Evolutionary conservation across 1,140 invertebrate genomes (phyloP).

Genomic region (Chelonus insularis): DNA sequence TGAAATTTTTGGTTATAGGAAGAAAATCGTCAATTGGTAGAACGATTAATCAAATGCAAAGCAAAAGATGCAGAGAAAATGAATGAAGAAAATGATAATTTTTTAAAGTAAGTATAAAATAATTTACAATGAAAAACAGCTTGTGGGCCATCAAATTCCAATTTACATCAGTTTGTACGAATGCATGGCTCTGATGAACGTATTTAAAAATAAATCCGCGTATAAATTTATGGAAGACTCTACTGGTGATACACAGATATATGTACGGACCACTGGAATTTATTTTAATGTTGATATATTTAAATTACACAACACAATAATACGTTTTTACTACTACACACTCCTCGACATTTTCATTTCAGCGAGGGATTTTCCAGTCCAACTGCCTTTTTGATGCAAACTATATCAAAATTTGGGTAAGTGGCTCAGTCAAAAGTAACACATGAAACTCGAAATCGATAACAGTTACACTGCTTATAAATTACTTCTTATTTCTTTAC

Average conservation of each 20-base stretch:
- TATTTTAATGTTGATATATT: no score
- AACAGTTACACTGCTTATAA: neutral
- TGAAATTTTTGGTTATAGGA: slow-evolving; percentile 65
- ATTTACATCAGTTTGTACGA: no score
- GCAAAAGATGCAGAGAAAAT: slow-evolving; percentile 91
- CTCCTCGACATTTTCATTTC: slow-evolving; percentile 65
- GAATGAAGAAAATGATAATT: slow-evolving; percentile 93
- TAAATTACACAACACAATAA: no score
- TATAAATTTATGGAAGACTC: slow-evolving; percentile 30
- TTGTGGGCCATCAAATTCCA: no score
- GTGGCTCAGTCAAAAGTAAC: slow-evolving; percentile 57
- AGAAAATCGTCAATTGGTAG: slow-evolving; percentile 86
- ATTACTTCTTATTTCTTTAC: neutral
- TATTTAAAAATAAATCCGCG: no score
- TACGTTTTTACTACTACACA: slow-evolving; percentile 41
- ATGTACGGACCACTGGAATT: no score
- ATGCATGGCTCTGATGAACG: no score
- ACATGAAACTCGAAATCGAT: slow-evolving; percentile 5
- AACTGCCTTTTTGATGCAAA: slow-evolving; percentile 72
- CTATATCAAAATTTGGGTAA: slow-evolving; percentile 74
- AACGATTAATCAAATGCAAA: slow-evolving; percentile 88
- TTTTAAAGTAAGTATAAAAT: slow-evolving; percentile 72
- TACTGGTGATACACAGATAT: no score
- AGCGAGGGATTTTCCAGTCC: slow-evolving; percentile 70
- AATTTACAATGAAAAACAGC: no score